Base-by-base conservation (phyloP, 2,797 vertebrate genomes). In the Mionectes olivaceus region DNA sequence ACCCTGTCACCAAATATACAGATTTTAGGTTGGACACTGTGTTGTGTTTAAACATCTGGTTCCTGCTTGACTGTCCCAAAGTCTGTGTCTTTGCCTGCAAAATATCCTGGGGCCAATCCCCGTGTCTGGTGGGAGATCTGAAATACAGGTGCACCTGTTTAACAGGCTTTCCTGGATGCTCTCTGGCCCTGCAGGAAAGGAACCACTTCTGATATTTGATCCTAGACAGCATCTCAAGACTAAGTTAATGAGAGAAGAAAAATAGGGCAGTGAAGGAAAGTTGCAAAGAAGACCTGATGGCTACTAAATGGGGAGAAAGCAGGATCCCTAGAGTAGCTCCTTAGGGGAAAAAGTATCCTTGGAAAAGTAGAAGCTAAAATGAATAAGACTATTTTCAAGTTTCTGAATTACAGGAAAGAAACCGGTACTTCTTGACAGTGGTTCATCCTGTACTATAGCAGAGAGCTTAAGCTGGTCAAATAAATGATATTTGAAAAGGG, bases 361-460 rank as follows among this genome's bases (percentile, higher is more conserved):
- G 37, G 18, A 33, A 57, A 77, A 88, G 28, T 12, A 68, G 70
- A 71, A 93, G 25, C 32, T 57, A 44, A 75, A 52, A 16, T 2
- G 9, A 77, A 53, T 6, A 24, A 33, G 5, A 57, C 4, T 17
- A 35, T 68, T 81, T 89, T 59, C 47, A 68, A 16, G 33, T 52
- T 43, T 17, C 35, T 49, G 37, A 79, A 59, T 46, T 89, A 19
- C 23, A 83, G 47, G 17, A 52, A 56, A 80, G 25, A 57, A 67
- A 57, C 0, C 0, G 11, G 15, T 25, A 8, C 10, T 75, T 83
- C 25, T 47, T 46, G 46, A 30, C 19, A 69, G 10, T n/a, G 56
- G 39, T 80, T 76, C 24, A 49, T 47, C 39, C 39, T 19, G 4
- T 30, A 25, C 10, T 60, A 10, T 7, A n/a, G 39, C 33, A 76